These are phyloP conservation scores for Psylliodes chrysocephalus DNA, from an alignment of 2,888 invertebrate species.

Conservation along the genomic window DNA sequence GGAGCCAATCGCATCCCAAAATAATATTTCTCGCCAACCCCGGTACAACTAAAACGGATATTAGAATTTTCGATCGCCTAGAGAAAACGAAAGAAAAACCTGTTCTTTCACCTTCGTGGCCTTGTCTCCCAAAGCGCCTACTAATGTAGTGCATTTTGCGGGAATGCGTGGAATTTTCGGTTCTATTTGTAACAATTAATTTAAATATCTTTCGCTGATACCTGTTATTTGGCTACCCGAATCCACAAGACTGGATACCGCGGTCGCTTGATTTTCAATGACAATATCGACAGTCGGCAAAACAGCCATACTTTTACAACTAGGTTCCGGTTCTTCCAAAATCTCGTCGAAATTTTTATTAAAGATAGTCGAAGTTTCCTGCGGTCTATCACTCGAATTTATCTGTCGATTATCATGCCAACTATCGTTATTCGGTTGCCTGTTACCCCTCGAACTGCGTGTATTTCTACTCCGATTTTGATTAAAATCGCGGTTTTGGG, in stretches of 20 bases:
- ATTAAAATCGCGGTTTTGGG: no score
- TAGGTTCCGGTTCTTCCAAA: no score
- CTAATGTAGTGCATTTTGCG: neutral
- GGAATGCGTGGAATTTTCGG: constrained; percentile 20
- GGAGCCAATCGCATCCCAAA: constrained; percentile 15
- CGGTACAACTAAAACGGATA: constrained; percentile 12
- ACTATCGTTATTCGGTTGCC: no score
- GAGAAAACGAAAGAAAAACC: neutral
- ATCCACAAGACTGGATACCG: constrained; percentile 19
- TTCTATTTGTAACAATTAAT: constrained; percentile 11
- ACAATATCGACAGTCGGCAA: neutral
- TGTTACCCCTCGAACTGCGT: no score
- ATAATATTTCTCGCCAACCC: constrained; percentile 6
- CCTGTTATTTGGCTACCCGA: constrained; percentile 34
- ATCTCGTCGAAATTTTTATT: no score
- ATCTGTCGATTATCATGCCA: no score
- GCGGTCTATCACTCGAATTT: no score
- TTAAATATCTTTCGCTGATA: constrained; percentile 23
- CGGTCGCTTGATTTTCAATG: neutral
- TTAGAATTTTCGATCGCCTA: neutral
- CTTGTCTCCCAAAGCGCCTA: constrained; percentile 4
- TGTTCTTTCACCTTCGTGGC: constrained; percentile 12
- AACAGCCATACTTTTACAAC: neutral
- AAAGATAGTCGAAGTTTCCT: no score
- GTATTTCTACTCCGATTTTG: no score